These are phyloP conservation scores for Myotis planiceps DNA, from an alignment of 2,797 vertebrate species.

Conservation along the genomic window DNA sequence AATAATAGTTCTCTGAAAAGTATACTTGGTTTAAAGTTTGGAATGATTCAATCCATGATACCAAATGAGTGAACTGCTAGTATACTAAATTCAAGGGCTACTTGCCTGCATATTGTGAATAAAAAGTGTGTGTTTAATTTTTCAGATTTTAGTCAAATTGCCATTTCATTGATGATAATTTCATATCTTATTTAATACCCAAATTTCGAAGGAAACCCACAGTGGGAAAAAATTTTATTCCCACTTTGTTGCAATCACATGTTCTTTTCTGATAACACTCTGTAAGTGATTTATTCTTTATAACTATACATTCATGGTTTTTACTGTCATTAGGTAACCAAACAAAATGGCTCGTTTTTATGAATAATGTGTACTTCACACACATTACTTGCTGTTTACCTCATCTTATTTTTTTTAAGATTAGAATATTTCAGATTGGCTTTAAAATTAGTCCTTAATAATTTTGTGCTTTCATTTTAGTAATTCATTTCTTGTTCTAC, in stretches of 20 bases:
- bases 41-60: background rate
- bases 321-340: background rate
- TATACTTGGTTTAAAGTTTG: conserved; percentile 22
- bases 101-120: background rate
- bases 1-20: conserved; percentile 18
- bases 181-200: background rate
- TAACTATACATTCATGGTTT: background rate
- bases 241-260: background rate
- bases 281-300: conserved; percentile 6
- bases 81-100: background rate
- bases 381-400: conserved; percentile 4
- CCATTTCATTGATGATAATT: background rate
- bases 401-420: background rate
- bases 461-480: background rate
- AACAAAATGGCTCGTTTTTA: conserved; percentile 10
- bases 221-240: conserved; percentile 6
- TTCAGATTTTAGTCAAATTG: conserved; percentile 15
- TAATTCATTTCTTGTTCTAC: conserved; percentile 28
- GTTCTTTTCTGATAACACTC: conserved; percentile 37
- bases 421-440: background rate
- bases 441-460: conserved; percentile 36
- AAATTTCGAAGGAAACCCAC: conserved; percentile 11
- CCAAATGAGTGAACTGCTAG: background rate
- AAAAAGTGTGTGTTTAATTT: background rate
- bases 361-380: background rate